A percentile compares a stretch with the other conserved stretches of the same genome.
Evolutionary conservation across 2,797 vertebrate genomes (phyloP).

Genomic region (Myiothlypis coronata): DNA sequence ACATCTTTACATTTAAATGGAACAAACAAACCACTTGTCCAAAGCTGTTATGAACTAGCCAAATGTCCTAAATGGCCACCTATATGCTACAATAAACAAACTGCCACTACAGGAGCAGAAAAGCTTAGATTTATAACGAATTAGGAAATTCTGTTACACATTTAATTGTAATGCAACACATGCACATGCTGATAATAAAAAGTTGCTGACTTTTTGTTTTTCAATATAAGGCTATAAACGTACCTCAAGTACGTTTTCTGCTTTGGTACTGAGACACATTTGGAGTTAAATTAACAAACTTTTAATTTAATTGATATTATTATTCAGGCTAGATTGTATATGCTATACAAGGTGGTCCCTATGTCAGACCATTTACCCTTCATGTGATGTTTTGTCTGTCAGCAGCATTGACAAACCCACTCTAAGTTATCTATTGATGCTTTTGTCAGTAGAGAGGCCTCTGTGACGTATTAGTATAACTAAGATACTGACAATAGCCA

Average conservation of each 20-base stretch:
- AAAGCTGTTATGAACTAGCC: constrained; percentile 71
- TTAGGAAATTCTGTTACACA: not conserved
- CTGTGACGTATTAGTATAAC: not conserved
- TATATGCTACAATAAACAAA: constrained; percentile 42
- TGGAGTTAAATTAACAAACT: not conserved
- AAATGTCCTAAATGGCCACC: constrained; percentile 58
- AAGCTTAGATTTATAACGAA: not conserved
- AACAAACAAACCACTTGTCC: constrained; percentile 76
- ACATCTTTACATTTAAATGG: constrained; percentile 86
- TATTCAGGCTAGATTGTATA: not conserved
- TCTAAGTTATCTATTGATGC: not conserved
- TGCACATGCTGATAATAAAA: not conserved
- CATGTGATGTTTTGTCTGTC: not conserved
- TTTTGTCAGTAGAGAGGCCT: not conserved
- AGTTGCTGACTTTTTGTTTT: not conserved
- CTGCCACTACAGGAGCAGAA: constrained; percentile 9
- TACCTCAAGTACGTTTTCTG: not conserved
- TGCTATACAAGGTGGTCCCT: not conserved
- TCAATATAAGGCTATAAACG: not conserved
- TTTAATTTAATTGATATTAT: not conserved
- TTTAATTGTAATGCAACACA: not conserved
- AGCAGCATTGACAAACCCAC: not conserved
- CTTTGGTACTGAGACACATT: not conserved
- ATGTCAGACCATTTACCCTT: not conserved
- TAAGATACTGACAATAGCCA: not conserved